Percentiles rank a stretch among this genome's conserved stretches.
Evolutionary conservation across 2,888 invertebrate genomes (phyloP).

Genomic region (Pseudococcus viburni): DNA sequence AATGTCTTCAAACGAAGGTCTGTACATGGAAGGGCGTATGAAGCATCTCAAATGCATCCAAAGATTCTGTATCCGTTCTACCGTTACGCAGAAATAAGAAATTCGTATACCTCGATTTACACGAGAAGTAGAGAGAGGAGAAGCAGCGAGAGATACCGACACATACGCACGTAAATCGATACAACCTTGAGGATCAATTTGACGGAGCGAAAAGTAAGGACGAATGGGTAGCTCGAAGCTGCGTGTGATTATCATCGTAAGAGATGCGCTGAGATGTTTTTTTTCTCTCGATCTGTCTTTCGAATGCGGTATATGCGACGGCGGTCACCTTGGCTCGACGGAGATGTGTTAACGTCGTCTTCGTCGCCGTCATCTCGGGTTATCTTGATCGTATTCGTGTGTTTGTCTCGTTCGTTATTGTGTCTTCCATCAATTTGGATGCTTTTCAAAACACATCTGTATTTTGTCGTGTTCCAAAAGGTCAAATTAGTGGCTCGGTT

Average conservation of each 20-base stretch:
- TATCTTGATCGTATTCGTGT: neutral
- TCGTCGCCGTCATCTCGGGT: neutral
- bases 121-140: neutral
- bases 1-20: neutral
- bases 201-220: conserved; percentile 20
- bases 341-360: conserved; percentile 16
- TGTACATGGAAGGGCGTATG: neutral
- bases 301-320: neutral
- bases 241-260: conserved; percentile 1
- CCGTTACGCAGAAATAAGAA: neutral
- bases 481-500: neutral
- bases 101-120: neutral
- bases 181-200: conserved; percentile 25
- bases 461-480: neutral
- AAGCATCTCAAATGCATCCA: neutral
- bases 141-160: neutral
- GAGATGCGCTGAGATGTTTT: neutral
- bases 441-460: neutral
- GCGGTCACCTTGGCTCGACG: conserved; percentile 5
- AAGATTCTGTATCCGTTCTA: neutral
- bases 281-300: neutral
- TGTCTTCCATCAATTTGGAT: neutral
- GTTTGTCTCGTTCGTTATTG: neutral
- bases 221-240: neutral
- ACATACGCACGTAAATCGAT: neutral